Evolutionary conservation across 2,888 invertebrate species (phyloP).

Genomic region (Tachina grossa): DNA sequence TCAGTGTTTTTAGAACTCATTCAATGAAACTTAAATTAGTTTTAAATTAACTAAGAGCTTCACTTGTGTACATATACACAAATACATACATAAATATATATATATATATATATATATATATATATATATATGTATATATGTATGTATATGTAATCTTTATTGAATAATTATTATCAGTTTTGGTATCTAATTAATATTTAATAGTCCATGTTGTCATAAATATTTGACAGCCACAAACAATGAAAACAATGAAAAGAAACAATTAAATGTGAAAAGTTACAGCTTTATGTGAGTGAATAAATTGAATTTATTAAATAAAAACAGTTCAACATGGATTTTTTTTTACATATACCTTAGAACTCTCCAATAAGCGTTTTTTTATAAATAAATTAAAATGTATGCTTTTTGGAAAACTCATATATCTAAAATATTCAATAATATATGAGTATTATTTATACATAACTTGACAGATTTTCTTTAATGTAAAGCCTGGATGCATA

Average conservation of each 20-base stretch:
- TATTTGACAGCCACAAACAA: conserved; percentile 9
- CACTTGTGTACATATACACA: neutral
- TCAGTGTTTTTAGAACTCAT: neutral
- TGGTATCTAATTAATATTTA: conserved; percentile 8
- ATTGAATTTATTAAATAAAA: neutral
- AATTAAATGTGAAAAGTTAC: conserved; percentile 6
- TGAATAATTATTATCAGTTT: neutral
- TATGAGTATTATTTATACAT: no score
- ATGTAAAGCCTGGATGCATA: no score
- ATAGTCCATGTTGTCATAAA: conserved; percentile 5
- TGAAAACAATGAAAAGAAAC: conserved; percentile 12
- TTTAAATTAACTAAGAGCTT: neutral
- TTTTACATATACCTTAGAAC: no score
- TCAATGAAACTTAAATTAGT: neutral
- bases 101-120: no score
- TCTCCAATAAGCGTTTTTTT: no score
- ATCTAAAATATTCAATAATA: no score
- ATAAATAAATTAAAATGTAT: no score
- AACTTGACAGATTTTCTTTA: no score
- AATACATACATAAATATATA: no score
- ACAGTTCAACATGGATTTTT: no score
- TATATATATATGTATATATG: no score
- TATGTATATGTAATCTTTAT: neutral
- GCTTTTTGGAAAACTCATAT: no score
- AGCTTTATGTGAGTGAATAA: neutral